These are phyloP conservation scores for Atlantisia rogersi DNA, from an alignment of 2,113 vertebrate species.

Conservation along the genomic window DNA sequence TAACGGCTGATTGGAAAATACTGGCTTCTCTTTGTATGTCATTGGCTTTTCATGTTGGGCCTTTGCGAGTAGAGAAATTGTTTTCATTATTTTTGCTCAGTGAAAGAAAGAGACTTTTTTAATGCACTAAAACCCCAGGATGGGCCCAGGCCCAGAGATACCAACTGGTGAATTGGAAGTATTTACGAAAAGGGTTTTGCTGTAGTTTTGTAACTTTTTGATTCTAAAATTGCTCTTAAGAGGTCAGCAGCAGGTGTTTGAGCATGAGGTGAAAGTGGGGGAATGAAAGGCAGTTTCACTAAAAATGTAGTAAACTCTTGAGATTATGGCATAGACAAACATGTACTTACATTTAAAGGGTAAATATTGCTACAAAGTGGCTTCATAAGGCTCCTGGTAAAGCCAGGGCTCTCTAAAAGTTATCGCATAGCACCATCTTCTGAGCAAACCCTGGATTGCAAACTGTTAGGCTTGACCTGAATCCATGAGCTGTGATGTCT, in stretches of 20 bases:
- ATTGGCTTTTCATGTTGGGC: background rate
- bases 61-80: background rate
- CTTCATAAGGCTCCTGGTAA: rapidly evolving
- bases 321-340: background rate
- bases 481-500: background rate
- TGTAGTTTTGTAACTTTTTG: background rate
- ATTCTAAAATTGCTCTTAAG: background rate
- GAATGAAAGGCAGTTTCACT: background rate
- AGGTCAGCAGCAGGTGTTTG: background rate
- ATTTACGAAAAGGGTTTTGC: background rate
- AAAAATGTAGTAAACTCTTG: background rate
- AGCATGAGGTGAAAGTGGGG: rapidly evolving
- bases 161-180: background rate
- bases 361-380: background rate
- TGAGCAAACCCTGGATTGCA: constrained; percentile 49
- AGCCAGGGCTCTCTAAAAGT: background rate
- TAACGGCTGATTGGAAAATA: background rate
- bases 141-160: rapidly evolving
- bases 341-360: background rate
- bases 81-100: background rate
- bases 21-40: rapidly evolving
- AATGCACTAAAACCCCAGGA: background rate
- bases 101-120: background rate
- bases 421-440: constrained; percentile 62
- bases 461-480: background rate